Conservation (phyloP, 2,888 invertebrate species). For the Drosophila melanosoma region DNA sequence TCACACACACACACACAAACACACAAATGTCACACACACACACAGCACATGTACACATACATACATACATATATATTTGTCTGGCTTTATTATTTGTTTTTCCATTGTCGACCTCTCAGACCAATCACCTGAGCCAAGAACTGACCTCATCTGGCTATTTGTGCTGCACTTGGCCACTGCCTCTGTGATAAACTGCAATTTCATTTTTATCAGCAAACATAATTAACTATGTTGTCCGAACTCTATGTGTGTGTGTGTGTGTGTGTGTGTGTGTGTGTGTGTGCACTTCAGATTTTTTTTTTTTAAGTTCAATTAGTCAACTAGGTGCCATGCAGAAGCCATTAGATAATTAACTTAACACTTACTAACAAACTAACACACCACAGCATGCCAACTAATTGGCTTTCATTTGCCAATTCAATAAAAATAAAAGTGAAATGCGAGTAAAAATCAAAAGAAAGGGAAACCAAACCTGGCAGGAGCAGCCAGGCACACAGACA, state of each 20-base stretch:
- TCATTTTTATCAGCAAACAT: conserved; percentile 70
- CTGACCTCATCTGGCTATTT: conserved; percentile 65
- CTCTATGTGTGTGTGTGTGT: conserved; percentile 6
- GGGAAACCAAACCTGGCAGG: conserved; percentile 8
- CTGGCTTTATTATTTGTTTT: conserved; percentile 65
- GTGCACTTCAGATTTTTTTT: conserved; percentile 51
- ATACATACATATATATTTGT: conserved; percentile 15
- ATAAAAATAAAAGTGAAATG: conserved; percentile 39
- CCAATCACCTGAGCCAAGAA: conserved; percentile 36
- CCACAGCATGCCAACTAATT: conserved; percentile 60
- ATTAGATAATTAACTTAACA: conserved; percentile 79
- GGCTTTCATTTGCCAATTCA: conserved; percentile 73
- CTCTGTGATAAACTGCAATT: conserved; percentile 71
- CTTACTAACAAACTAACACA: conserved; percentile 41
- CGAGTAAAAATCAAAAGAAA: conserved; percentile 7
- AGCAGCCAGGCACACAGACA: conserved; percentile 2
- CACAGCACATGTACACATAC: conserved; percentile 1
- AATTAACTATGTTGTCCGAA: conserved; percentile 62
- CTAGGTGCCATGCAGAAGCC: conserved; percentile 57
- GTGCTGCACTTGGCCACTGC: conserved; percentile 69
- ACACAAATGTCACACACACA: not conserved
- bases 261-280: conserved; percentile 15
- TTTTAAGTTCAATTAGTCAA: conserved; percentile 58
- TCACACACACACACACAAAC: conserved; percentile 16
- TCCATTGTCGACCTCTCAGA: conserved; percentile 64